Evolutionary conservation across 2,797 vertebrate species (phyloP).

Genomic region (Sebastes matsubarae): DNA sequence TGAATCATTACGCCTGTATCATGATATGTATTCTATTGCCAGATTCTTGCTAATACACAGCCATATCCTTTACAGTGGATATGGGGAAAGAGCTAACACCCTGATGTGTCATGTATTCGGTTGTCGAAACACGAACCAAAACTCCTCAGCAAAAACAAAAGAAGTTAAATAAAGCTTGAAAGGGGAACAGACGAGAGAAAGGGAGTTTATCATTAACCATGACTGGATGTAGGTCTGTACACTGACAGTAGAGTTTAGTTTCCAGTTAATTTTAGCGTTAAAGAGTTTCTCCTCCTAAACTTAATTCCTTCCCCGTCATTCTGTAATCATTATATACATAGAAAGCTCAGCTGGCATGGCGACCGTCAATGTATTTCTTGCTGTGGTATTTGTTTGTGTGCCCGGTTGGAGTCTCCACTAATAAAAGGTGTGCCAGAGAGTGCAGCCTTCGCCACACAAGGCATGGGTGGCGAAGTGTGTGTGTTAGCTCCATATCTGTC

Average conservation of each 20-base stretch:
- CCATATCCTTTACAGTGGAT: neutral
- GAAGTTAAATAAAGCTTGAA: neutral
- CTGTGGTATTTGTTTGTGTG: constrained; percentile 47
- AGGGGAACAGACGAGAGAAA: neutral
- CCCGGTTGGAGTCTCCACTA: constrained; percentile 3
- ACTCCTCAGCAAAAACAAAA: neutral
- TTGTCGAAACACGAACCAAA: neutral
- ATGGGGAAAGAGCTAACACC: neutral
- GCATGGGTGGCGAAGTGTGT: neutral
- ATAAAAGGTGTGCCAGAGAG: constrained; percentile 55
- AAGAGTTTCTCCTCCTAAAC: neutral
- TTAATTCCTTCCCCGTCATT: constrained; percentile 15
- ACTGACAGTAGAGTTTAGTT: neutral
- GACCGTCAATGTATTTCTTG: constrained; percentile 36
- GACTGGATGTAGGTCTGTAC: neutral
- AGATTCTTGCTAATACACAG: too few species aligned
- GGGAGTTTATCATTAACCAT: neutral
- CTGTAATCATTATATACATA: constrained; percentile 15
- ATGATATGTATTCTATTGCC: too few species aligned
- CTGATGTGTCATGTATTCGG: neutral
- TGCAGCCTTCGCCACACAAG: constrained; percentile 22
- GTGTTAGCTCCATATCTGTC: constrained; percentile 9
- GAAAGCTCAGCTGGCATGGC: neutral
- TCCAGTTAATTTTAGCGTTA: neutral
- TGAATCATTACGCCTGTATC: too few species aligned